Percentiles rank a stretch among this genome's conserved stretches.
These are phyloP conservation scores for Ondatra zibethicus DNA, from an alignment of 2,113 vertebrate species.

Conservation along the genomic window DNA sequence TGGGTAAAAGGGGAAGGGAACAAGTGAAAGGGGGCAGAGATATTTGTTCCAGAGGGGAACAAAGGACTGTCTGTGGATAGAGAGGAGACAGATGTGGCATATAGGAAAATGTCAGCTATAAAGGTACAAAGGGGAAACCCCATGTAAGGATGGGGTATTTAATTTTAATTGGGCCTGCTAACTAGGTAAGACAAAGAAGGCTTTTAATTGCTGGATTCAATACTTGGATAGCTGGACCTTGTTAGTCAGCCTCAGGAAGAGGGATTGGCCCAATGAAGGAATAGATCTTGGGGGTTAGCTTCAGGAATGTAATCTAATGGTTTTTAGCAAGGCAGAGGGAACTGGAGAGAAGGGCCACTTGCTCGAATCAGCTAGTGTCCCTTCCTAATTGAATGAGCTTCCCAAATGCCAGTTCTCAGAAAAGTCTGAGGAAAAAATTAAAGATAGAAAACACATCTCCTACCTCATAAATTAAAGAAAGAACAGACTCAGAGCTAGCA, in stretches of 20 bases:
- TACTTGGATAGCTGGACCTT: neutral
- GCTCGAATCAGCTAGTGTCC: neutral
- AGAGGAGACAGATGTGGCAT: neutral
- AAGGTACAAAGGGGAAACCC: neutral
- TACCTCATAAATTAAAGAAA: constrained; percentile 58
- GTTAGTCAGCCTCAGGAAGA: neutral
- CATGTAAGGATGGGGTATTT: neutral
- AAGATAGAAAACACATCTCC: constrained; percentile 59
- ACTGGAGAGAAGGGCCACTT: neutral
- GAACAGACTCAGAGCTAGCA: neutral
- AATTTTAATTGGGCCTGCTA: neutral
- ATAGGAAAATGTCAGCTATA: neutral
- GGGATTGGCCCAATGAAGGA: neutral
- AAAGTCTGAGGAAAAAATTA: constrained; percentile 1
- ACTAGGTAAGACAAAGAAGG: neutral
- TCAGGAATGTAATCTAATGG: neutral
- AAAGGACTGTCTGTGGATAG: neutral
- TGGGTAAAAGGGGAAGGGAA: neutral
- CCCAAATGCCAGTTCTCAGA: constrained; percentile 1
- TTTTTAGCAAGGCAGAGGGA: neutral
- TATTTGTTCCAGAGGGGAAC: neutral
- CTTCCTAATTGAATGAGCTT: constrained; percentile 53
- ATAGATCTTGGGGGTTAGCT: neutral
- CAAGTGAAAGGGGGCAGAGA: neutral
- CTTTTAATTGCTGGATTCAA: neutral